phyloP scores from a whole-genome alignment of 2,797 vertebrate species.

The Muscicapa striata region DNA sequence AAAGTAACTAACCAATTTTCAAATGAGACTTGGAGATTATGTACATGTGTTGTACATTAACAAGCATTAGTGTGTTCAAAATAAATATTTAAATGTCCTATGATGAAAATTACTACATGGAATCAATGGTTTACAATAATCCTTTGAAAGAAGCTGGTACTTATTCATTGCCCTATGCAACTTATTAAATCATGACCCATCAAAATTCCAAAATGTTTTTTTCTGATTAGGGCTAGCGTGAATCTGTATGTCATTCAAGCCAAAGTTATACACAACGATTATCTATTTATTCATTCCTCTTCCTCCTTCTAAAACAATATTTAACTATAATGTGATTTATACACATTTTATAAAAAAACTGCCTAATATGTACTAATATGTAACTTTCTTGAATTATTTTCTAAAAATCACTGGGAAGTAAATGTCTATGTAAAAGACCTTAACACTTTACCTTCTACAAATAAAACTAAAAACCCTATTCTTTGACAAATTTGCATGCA shows the following conservation, averaged over 20 bases:
- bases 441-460: neutral
- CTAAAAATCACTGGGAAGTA: neutral
- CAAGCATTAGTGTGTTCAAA: neutral
- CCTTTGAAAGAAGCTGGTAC: neutral
- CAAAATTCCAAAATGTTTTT: neutral
- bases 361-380: neutral
- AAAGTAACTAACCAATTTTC: neutral
- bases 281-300: neutral
- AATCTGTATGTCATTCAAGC: neutral
- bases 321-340: neutral
- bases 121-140: neutral
- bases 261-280: neutral
- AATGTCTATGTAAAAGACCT: neutral
- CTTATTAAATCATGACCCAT: neutral
- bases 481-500: neutral
- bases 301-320: neutral
- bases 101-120: neutral
- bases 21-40: neutral
- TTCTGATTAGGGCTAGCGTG: neutral
- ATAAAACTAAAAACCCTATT: neutral
- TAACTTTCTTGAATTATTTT: neutral
- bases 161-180: neutral
- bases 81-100: neutral
- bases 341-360: fast-evolving
- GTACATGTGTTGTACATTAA: neutral